Evolutionary conservation across 2,797 vertebrate species (phyloP), one percentile per base, ranked within the genome.

Genomic region (Kryptopterus vitreolus): DNA sequence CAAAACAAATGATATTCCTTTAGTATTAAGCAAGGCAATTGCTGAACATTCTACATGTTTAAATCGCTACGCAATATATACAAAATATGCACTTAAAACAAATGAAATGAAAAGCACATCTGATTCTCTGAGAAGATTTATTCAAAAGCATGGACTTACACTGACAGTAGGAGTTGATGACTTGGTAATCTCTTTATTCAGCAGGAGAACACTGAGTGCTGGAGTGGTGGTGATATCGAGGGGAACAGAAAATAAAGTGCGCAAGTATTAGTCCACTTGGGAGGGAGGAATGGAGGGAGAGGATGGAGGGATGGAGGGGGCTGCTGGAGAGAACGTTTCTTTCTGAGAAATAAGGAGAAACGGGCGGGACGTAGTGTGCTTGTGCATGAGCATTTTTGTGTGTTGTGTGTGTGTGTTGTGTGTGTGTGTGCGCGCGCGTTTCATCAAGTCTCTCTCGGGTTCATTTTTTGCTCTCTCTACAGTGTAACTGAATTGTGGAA

Each of bases 191-290:
- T n/a, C 22, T 55, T 55, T 55, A 72, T 55, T 55, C 5, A 72
- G 50, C 69, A 55, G 52, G 48, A 73, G 52, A 38, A 33, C 26
- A 48, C 43, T 24, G 31, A 73, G 52, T 1, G 18, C 24, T 70
- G 29, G 20, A 8, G 31, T 24, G 3, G 20, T 57, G 33, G 13
- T 57, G 70, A 73, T 73, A 16, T 24, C 6, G 52, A 72, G 31
- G 52, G 38, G 70, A 52, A 38, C 52, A 73, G 52, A 73, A 52
- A 73, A 57, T 57, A 57, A 38, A 24, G 52, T 57, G 70, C 52
- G 70, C 68, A 33, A 52, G 68, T 31, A 70, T 38, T 73, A 38
- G 22, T 57, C 22, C 7, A 4, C 22, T 38, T 10, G 31, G 48
- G 29, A 18, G 3, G 26, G 69, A 4, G 2, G 7, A n/a, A n/a